Percentiles rank a stretch among this genome's conserved stretches.
Conservation (phyloP, 2,113 vertebrate species). For the Sapayoa aenigma region DNA sequence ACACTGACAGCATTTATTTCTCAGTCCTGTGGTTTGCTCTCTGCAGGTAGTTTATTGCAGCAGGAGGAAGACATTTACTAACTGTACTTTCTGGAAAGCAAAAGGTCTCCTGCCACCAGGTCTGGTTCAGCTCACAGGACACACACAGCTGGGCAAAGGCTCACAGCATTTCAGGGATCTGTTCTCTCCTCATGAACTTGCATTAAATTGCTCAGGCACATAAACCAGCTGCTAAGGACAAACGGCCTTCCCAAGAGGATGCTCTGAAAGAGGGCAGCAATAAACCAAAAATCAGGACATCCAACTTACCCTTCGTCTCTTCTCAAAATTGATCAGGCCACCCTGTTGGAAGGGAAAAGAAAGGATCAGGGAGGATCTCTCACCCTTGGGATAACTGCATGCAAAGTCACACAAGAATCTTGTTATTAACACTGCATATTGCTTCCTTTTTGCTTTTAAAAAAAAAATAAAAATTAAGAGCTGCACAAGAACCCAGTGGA, state of each 20-base stretch:
- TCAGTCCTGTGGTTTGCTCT: neutral
- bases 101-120: neutral
- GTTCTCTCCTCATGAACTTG: neutral
- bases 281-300: neutral
- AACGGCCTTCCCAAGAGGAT: neutral
- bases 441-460: neutral
- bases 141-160: neutral
- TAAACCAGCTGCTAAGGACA: neutral
- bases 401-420: neutral
- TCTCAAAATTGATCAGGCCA: conserved; percentile 94
- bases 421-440: neutral
- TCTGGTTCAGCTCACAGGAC: neutral
- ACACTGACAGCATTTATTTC: neutral
- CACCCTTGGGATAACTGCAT: neutral
- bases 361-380: neutral
- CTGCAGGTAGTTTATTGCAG: neutral
- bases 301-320: conserved; percentile 86
- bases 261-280: neutral
- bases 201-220: neutral
- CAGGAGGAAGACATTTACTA: neutral
- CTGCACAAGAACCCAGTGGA: neutral
- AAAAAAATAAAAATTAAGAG: neutral
- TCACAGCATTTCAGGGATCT: neutral
- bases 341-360: conserved; percentile 75
- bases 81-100: neutral